phyloP scores from a whole-genome alignment of 2,113 vertebrate genomes.

The Leptodactylus fuscus region DNA sequence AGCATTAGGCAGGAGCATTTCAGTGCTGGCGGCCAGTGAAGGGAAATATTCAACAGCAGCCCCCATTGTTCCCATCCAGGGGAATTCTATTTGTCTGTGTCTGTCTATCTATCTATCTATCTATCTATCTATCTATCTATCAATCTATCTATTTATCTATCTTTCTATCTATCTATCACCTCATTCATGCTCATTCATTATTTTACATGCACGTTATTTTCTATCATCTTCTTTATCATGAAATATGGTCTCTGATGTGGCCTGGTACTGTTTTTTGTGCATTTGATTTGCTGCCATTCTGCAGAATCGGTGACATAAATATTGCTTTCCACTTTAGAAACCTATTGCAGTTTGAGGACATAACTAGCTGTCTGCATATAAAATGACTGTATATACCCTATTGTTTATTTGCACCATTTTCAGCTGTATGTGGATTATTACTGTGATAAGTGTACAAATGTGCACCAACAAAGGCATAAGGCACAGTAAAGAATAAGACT shows the following conservation, averaged over 20 bases:
- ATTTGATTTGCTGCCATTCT: too few species aligned
- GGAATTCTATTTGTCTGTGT: conserved; percentile 60
- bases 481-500: not conserved
- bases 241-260: not conserved
- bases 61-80: conserved; percentile 84
- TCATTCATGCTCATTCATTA: too few species aligned
- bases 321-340: not conserved
- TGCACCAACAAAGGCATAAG: not conserved
- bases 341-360: not conserved
- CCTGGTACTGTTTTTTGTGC: not conserved
- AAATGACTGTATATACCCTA: too few species aligned
- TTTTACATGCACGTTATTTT: not conserved
- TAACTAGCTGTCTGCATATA: too few species aligned
- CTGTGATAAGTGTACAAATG: not conserved
- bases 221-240: not conserved
- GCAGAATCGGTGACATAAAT: not conserved
- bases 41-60: conserved; percentile 79
- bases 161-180: too few species aligned
- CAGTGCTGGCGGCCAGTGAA: conserved; percentile 72
- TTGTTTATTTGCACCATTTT: not conserved
- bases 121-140: not conserved
- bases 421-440: not conserved
- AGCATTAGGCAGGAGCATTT: conserved; percentile 72
- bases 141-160: too few species aligned
- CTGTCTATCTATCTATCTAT: not conserved